Evolutionary conservation across 2,113 vertebrate genomes (phyloP).

Genomic region (Isurus oxyrinchus): DNA sequence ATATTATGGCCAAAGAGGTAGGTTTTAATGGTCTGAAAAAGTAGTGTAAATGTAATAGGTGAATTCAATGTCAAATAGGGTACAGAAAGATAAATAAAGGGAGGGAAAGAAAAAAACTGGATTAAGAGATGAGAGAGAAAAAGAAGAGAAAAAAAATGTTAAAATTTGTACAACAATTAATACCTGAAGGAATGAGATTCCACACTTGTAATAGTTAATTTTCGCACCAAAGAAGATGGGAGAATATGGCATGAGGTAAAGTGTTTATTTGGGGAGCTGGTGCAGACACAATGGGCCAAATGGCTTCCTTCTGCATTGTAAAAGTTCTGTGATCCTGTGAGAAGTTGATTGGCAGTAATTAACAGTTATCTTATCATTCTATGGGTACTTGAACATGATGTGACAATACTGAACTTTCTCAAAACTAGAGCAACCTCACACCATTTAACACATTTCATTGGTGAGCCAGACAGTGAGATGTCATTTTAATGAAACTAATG

Average conservation of each 20-base stretch:
- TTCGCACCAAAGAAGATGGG: background rate
- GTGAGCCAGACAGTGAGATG: background rate
- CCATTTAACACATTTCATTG: background rate
- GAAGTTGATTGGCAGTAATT: background rate
- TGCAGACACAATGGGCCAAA: too few species aligned
- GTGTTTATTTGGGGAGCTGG: too few species aligned
- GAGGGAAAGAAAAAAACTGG: too few species aligned
- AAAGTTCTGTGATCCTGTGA: too few species aligned
- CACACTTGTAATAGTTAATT: background rate
- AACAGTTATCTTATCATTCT: background rate
- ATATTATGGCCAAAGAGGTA: background rate
- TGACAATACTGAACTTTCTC: background rate
- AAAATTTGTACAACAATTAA: background rate
- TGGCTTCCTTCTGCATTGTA: too few species aligned
- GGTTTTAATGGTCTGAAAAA: background rate
- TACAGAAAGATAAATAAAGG: too few species aligned
- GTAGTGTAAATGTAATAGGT: too few species aligned
- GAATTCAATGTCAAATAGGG: too few species aligned
- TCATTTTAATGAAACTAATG: background rate
- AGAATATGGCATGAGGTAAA: too few species aligned
- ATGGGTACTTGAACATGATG: background rate
- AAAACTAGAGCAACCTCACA: background rate
- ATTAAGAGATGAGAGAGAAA: background rate
- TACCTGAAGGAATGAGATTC: background rate
- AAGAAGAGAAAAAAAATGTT: background rate